These are phyloP conservation scores for Augochlora pura DNA, from an alignment of 1,140 invertebrate species.

Conservation along the genomic window DNA sequence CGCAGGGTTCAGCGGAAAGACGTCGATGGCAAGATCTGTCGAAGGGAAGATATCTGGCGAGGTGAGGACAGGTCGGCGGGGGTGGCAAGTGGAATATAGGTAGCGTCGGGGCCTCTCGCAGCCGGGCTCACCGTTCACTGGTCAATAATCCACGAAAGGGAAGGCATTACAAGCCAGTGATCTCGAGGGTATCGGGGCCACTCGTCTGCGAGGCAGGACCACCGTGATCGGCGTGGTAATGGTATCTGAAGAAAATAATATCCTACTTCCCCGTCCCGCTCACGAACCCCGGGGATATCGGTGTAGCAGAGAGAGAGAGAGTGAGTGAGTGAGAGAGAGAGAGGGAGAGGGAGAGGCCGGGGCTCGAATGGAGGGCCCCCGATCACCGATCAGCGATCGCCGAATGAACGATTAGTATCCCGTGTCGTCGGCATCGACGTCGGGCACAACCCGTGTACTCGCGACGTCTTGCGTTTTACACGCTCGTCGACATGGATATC, in stretches of 20 bases:
- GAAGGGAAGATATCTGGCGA: neutral
- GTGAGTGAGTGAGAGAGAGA: too few relatives aligned
- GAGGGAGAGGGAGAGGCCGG: too few relatives aligned
- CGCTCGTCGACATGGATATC: constrained; percentile 40
- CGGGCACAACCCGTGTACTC: constrained; percentile 41
- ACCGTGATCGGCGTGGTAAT: constrained; percentile 76
- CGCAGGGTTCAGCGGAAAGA: too few relatives aligned
- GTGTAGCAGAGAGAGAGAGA: constrained; percentile 12
- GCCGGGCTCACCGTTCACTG: constrained; percentile 73
- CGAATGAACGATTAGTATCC: constrained; percentile 78
- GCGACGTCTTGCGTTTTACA: constrained; percentile 23
- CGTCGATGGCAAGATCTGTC: too few relatives aligned
- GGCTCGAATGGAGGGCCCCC: constrained; percentile 35
- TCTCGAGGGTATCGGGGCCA: constrained; percentile 70
- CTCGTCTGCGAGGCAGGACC: constrained; percentile 73
- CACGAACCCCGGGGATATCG: constrained; percentile 31
- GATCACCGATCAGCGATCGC: constrained; percentile 64
- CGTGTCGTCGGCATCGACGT: constrained; percentile 72
- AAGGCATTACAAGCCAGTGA: constrained; percentile 80
- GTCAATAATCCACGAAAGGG: constrained; percentile 77
- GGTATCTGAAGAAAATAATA: constrained; percentile 78
- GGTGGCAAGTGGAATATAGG: constrained; percentile 32
- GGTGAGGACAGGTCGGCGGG: neutral
- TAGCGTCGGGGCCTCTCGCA: constrained; percentile 54
- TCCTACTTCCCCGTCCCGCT: constrained; percentile 50